Conservation (phyloP, 2,113 vertebrate species). For the Tinamus guttatus region DNA sequence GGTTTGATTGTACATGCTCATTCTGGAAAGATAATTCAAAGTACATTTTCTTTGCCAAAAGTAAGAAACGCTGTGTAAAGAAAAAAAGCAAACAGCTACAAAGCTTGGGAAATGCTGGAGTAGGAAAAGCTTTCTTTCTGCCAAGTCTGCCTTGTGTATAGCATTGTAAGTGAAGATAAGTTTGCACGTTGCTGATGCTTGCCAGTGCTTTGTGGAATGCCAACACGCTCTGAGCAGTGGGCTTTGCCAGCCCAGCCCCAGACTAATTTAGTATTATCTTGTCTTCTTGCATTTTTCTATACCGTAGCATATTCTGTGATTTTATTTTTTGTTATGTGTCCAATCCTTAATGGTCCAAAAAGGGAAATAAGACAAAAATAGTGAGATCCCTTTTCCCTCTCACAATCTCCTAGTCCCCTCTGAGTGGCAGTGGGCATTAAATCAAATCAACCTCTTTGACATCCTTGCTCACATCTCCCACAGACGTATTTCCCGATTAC, state of each 20-base stretch:
- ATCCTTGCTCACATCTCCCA: constrained; percentile 22
- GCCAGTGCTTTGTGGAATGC: background rate
- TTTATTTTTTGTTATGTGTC: background rate
- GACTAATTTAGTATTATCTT: too few species aligned
- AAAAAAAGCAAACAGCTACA: background rate
- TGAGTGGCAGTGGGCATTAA: constrained; percentile 26
- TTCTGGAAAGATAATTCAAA: constrained; percentile 10
- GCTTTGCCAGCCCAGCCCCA: background rate
- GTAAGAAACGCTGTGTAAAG: background rate
- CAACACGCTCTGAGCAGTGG: constrained; percentile 8
- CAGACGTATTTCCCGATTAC: constrained; percentile 32
- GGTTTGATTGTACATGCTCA: background rate
- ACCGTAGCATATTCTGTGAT: too few species aligned
- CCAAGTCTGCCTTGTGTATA: background rate
- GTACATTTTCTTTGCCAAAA: background rate
- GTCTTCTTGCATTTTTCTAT: too few species aligned
- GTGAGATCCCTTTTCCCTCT: constrained; percentile 1
- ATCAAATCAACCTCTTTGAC: constrained; percentile 49
- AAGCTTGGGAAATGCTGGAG: background rate
- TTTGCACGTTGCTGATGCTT: background rate
- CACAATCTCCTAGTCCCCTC: constrained; percentile 33
- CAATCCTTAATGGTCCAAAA: background rate
- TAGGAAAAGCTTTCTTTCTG: background rate
- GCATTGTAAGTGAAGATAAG: background rate
- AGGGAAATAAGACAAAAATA: background rate